Evolutionary conservation across 2,113 vertebrate genomes (phyloP).

Genomic region (Pardalotus punctatus): DNA sequence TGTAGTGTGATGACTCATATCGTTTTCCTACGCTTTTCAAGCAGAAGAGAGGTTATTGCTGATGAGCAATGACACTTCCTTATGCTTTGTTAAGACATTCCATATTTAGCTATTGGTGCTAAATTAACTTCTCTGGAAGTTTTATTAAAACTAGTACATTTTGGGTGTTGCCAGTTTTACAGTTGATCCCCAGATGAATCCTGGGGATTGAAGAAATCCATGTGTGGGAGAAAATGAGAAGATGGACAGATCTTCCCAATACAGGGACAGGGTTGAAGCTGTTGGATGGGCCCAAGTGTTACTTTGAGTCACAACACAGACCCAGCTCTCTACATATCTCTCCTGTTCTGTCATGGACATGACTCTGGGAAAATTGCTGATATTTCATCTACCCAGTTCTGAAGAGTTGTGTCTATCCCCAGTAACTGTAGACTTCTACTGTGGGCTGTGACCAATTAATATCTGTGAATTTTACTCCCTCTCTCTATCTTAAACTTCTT

Average conservation of each 20-base stretch:
- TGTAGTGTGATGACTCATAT: fast-evolving
- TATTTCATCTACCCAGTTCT: not conserved
- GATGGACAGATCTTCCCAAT: not conserved
- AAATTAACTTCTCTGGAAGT: not conserved
- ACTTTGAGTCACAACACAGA: not conserved
- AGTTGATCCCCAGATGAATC: not conserved
- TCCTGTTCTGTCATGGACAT: not conserved
- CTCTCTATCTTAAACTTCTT: not conserved
- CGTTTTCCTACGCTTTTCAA: not conserved
- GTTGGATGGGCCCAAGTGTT: not conserved
- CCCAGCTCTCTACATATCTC: no score
- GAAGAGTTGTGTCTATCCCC: not conserved
- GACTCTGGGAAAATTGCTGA: not conserved
- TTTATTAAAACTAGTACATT: not conserved
- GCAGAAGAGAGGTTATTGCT: not conserved
- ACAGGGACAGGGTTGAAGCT: not conserved
- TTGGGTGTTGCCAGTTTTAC: fast-evolving
- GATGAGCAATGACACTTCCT: not conserved
- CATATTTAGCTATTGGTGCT: not conserved
- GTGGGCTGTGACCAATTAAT: not conserved
- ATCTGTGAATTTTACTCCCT: not conserved
- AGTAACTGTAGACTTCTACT: not conserved
- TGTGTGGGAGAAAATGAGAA: not conserved
- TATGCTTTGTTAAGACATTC: not conserved
- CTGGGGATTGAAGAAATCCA: not conserved